Evolutionary conservation across 2,113 vertebrate genomes (phyloP).

Genomic region (Prunella himalayana): DNA sequence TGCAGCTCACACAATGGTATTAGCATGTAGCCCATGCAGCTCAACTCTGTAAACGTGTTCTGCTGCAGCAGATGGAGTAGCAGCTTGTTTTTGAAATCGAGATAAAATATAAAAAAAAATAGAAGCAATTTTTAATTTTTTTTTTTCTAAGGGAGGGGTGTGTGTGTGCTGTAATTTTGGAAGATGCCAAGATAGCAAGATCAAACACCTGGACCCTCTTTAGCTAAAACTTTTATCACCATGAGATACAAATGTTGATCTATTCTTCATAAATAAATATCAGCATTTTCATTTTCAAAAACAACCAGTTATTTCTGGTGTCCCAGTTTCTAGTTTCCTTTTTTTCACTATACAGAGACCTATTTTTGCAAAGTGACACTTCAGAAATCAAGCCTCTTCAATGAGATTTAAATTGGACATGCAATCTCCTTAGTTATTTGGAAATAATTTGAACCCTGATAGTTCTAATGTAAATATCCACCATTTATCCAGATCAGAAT

Average conservation of each 20-base stretch:
- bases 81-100: background rate
- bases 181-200: background rate
- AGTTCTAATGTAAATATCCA: background rate
- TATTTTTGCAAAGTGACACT: constrained; percentile 17
- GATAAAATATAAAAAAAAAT: background rate
- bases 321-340: background rate
- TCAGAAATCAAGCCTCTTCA: constrained; percentile 48
- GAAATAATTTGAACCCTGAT: background rate
- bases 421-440: background rate
- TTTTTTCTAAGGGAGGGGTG: rapidly evolving
- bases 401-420: background rate
- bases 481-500: background rate
- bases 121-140: background rate
- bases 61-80: background rate
- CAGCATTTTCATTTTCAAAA: background rate
- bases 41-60: background rate
- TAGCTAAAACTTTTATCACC: background rate
- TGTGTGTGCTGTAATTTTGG: background rate
- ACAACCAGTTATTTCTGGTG: constrained; percentile 7
- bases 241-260: background rate
- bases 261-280: background rate
- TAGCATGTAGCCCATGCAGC: background rate
- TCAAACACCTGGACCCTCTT: background rate
- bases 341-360: background rate
- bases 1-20: background rate